Evolutionary conservation across 2,888 invertebrate species (phyloP).

Genomic region (Athalia cordata): DNA sequence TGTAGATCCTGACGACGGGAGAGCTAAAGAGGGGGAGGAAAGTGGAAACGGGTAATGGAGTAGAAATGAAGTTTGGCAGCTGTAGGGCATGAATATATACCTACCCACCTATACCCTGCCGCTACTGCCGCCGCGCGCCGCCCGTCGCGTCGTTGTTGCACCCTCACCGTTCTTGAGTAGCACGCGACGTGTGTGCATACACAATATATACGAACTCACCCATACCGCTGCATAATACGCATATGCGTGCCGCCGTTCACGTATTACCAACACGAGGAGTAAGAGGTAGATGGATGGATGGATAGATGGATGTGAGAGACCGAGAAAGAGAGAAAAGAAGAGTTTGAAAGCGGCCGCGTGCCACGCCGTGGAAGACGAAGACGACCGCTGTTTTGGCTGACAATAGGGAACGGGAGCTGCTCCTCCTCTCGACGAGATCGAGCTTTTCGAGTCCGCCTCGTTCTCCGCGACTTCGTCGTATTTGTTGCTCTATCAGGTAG

Average conservation of each 20-base stretch:
- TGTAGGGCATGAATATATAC: conserved; percentile 56
- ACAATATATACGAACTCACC: not conserved
- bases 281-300: conserved; percentile 36
- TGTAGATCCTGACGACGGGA: too few relatives aligned
- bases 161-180: not conserved
- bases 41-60: conserved; percentile 61
- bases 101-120: not conserved
- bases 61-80: conserved; percentile 66
- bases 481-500: too few relatives aligned
- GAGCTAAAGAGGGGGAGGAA: too few relatives aligned
- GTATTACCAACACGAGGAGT: not conserved
- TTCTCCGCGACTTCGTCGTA: too few relatives aligned
- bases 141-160: conserved; percentile 11
- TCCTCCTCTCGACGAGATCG: conserved; percentile 1
- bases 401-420: conserved; percentile 44
- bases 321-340: conserved; percentile 6
- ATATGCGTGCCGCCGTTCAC: too few relatives aligned
- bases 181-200: conserved; percentile 22
- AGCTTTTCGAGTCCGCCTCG: conserved; percentile 45
- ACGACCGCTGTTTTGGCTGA: conserved; percentile 9
- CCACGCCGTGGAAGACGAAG: conserved; percentile 16
- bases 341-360: conserved; percentile 45
- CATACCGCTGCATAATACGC: not conserved
- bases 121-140: not conserved
- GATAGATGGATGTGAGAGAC: conserved; percentile 44